phyloP scores from a whole-genome alignment of 2,113 vertebrate species.

The Heterotilapia buettikoferi region DNA sequence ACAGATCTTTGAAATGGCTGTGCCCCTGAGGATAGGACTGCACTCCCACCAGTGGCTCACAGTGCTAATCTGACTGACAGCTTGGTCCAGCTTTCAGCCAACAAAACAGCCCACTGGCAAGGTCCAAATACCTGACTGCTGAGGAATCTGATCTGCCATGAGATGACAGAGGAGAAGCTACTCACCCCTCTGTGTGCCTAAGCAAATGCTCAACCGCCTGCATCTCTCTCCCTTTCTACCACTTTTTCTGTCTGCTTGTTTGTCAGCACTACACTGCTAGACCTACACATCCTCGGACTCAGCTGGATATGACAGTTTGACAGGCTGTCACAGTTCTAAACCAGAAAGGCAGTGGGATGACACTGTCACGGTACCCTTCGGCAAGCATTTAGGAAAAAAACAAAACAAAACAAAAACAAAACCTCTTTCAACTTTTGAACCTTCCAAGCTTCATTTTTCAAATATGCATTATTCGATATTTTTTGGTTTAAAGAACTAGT shows the following conservation, averaged over 20 bases:
- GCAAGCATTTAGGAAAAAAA: background rate
- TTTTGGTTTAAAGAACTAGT: background rate
- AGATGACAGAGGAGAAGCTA: slow-evolving; percentile 13
- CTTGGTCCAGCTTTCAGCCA: slow-evolving; percentile 18
- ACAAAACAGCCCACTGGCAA: slow-evolving; percentile 26
- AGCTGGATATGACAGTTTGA: slow-evolving; percentile 38
- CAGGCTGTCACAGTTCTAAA: slow-evolving; percentile 14
- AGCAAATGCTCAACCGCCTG: background rate
- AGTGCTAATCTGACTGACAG: slow-evolving; percentile 43
- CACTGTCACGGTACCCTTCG: background rate
- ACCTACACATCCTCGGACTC: background rate
- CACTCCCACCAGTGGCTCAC: slow-evolving; percentile 8
- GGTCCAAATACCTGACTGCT: slow-evolving; percentile 35
- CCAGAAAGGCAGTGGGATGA: background rate
- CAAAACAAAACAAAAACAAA: background rate
- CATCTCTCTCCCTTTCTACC: background rate
- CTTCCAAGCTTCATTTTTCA: background rate
- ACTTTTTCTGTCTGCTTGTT: slow-evolving; percentile 11
- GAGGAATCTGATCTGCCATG: slow-evolving; percentile 1
- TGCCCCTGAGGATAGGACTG: background rate
- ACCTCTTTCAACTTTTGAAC: background rate
- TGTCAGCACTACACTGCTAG: slow-evolving; percentile 16
- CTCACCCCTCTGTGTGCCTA: background rate
- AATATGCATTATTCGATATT: background rate
- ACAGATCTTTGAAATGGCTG: slow-evolving; percentile 19